Base-by-base conservation (phyloP, 2,113 vertebrate species). In the Petrocephalus zakoni region DNA sequence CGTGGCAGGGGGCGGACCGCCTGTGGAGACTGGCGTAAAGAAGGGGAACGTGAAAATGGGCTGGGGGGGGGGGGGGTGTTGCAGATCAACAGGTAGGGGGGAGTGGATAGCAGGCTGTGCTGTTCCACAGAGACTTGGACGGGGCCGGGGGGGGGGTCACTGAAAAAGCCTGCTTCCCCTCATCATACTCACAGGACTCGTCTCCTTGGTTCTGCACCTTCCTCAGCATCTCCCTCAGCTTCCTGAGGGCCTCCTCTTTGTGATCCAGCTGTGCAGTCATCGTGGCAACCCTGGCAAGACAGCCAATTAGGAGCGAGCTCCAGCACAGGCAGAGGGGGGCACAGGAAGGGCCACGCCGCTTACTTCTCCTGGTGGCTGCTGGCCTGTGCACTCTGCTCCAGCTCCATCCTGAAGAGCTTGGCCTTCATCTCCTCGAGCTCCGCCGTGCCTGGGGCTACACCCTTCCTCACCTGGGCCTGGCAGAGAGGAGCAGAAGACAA, bases 141-240 rank as follows among this genome's bases (percentile, higher is more conserved):
- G n/a, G n/a, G n/a, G n/a, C n/a, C n/a, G 58, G 58, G 5, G 46
- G 58, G 22, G 22, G 22, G n/a, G 58, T 61, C 61, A 25, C 10
- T 29, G 10, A 13, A 29, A 68, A 9, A 29, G 61, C 25, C 61
- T 5, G 10, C 61, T 68, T 68, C 61, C n/a, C 61, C 10, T 13
- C 0, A 29, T 19, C 8, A 19, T 29, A 89, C 95, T 97, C 94
- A 99, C 98, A 94, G 22, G 96, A 96, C 47, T 90, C 90, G 10
- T 99, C 96, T 0, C 95, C 95, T 0, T 96, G 92, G 89, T 96
- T 96, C 37, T 96, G 95, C 3, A 75, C 89, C 91, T 94, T 95
- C 90, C 97, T 95, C 34, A 99, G 91, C 2, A 94, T 92, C 93
- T 98, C 97, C 91, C 95, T 97, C 61, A 97, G 90, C 86, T 94